Evolutionary conservation across 2,888 invertebrate genomes (phyloP), one percentile per base, ranked within the genome.

Genomic region (Ormia ochracea): DNA sequence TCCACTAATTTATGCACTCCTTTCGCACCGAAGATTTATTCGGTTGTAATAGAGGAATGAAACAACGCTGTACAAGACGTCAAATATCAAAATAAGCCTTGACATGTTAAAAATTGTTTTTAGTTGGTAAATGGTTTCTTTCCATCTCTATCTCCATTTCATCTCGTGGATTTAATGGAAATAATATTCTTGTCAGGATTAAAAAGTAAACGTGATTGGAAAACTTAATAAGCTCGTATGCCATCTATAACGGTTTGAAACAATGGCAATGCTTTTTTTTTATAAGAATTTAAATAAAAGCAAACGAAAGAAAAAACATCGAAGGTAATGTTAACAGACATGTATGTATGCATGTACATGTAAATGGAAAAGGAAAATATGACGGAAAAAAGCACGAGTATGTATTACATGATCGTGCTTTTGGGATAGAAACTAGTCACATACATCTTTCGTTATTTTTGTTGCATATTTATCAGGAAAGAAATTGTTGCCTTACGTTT

Each of bases 111-210:
- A 36, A 50, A 72, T 48, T 72, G 33, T 65, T 78, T 33, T 73
- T 72, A 19, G n/a, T 33, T 45, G 17, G 66, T 21, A 54, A n/a
- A 17, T 63, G 41, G 48, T 50, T 66, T 36, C 28, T 36, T 36
- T 54, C 38, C 58, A 45, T 26, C 36, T 65, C 52, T 52, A 56
- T 76, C 65, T 65, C 17, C 23, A 45, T 54, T 48, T 54, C 73
- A 41, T 48, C 33, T 65, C 70, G 31, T 61, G 63, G 28, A 41
- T 81, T 87, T 87, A 85, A 86, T 87, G 86, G 85, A 86, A 87
- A 87, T 86, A 86, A 88, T 89, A 89, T 89, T 89, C 89, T 86
- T 88, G 88, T 89, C 89, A 89, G 89, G 89, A 89, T 89, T 89
- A 89, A 89, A 89, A 89, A 87, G 88, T 85, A 86, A 85, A 89